Conservation (phyloP, 1,140 invertebrate genomes). For the Danaus plexippus region DNA sequence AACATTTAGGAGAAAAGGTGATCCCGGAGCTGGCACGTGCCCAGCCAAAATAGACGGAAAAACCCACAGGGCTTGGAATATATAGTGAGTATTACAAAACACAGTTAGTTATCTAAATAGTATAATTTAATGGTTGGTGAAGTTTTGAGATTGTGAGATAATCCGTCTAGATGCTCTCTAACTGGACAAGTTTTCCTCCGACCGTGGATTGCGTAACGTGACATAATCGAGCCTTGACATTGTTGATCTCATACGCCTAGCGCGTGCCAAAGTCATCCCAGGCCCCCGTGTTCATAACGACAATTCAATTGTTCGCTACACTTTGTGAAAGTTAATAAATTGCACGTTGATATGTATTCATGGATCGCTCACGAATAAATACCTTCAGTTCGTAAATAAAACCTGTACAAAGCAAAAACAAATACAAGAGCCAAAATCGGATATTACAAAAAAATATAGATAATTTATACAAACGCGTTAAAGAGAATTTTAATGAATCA, state of each 20-base stretch:
- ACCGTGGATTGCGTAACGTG: conserved; percentile 36
- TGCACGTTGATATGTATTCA: no score
- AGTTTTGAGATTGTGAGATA: conserved; percentile 8
- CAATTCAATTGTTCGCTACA: no score
- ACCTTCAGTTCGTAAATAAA: no score
- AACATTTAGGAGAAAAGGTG: conserved; percentile 18
- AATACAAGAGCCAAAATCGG: no score
- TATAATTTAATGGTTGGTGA: background rate
- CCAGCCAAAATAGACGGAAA: background rate
- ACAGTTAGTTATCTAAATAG: background rate
- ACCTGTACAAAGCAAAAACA: no score
- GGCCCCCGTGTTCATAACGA: background rate
- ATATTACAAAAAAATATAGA: no score
- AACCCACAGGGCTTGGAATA: background rate
- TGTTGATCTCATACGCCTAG: conserved; percentile 48
- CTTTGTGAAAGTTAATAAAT: no score
- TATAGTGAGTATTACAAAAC: conserved; percentile 3
- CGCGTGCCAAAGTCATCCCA: conserved; percentile 36
- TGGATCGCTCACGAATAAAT: no score
- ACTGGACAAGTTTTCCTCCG: conserved; percentile 21
- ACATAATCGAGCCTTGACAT: conserved; percentile 61
- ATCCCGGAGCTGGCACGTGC: conserved; percentile 8
- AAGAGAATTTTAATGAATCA: no score
- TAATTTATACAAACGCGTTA: no score
- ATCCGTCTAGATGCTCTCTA: conserved; percentile 15